Base-by-base conservation (phyloP, 1,140 invertebrate genomes). In the Neodiprion virginianus region DNA sequence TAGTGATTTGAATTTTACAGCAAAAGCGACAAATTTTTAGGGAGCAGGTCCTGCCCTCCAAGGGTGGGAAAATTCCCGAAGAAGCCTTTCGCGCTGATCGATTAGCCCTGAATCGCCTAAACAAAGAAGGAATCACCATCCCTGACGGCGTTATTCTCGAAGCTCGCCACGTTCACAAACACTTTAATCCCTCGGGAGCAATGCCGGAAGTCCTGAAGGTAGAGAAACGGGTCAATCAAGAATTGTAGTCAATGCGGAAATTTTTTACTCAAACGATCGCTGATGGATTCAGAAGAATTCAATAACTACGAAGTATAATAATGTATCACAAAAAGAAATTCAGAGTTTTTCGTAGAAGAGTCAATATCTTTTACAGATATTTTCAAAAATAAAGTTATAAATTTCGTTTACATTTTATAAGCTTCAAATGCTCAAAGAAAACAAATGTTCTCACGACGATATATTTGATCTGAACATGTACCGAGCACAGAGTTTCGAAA, bases 51-150 rank as follows among this genome's bases (percentile, higher is more conserved):
- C 77, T 92, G 40, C 92, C 92, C 17, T 88, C 91, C 74, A 82
- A 89, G 11, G 92, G 92, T 53, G 92, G 92, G 7, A 92, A 92
- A 84, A 92, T 93, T 75, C 92, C 92, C 0, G 92, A 93, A 72
- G 90, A 91, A 70, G 92, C 92, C 21, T 93, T 93, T 76, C 86
- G 87, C 72, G 87, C 89, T 0, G 91, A 93, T 82, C 89, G 92
- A 21, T 82, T 93, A 21, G 89, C 89, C 17, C 79, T 92, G 47
- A 93, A 93, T 82, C 89, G 89, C 40, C 82, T 93, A 12, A 92
- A 92, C 80, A 91, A 92, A 80, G 90, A 92, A 80, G 92, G 92
- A 11, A 91, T 93, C 40, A 86, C 91, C 0, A 82, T 92, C 40
- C 90, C 91, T 5, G 91, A 93, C 82, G 92, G 92, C 1, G 85